A percentile compares a stretch with the other conserved stretches of the same genome.
Conservation (phyloP, 2,888 invertebrate genomes). For the Dastarcus helophoroides region DNA sequence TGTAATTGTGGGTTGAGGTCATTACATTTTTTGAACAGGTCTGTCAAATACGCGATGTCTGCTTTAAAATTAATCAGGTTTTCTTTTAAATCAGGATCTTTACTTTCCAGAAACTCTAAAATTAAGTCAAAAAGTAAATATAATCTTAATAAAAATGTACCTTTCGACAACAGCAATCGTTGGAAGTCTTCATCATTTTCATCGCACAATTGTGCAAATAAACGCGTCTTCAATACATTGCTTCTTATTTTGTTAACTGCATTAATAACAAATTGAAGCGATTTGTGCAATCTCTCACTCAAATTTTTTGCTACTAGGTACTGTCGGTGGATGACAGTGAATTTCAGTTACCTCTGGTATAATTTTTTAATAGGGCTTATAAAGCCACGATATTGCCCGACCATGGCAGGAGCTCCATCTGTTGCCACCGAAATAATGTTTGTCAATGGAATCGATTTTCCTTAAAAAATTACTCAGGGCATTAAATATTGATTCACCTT, state of each 20-base stretch:
- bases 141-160: no score
- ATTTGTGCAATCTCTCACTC: no score
- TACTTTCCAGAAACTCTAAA: no score
- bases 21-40: no score
- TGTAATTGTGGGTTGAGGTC: no score
- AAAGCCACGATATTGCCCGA: conserved; percentile 25
- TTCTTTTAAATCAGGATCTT: no score
- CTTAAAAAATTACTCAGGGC: conserved; percentile 11
- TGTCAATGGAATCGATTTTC: conserved; percentile 17
- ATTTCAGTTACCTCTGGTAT: conserved; percentile 7
- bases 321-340: conserved; percentile 10
- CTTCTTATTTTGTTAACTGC: conserved; percentile 4
- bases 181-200: conserved; percentile 21
- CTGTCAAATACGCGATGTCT: no score
- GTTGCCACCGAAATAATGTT: conserved; percentile 25
- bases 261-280: conserved; percentile 5
- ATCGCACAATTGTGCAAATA: conserved; percentile 22
- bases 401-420: conserved; percentile 26
- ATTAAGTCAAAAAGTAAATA: no score
- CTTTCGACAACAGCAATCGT: no score
- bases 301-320: conserved; percentile 4
- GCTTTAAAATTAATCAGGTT: no score
- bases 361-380: conserved; percentile 24
- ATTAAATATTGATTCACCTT: conserved; percentile 27
- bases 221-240: conserved; percentile 8